Evolutionary conservation across 2,797 vertebrate species (phyloP), one percentile per base, ranked within the genome.

Genomic region (Ara ararauna): DNA sequence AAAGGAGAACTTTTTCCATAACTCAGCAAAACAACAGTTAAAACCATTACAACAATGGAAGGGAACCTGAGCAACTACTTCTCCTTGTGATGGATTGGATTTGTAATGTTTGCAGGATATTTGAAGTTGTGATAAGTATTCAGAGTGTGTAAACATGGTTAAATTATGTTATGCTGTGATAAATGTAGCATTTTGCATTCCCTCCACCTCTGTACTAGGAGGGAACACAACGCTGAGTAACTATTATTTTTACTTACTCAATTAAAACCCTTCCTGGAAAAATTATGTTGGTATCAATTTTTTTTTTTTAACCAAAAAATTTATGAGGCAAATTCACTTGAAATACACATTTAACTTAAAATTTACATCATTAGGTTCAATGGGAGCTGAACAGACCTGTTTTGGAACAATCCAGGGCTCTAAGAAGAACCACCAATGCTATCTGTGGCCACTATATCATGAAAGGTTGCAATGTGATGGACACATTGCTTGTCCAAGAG

Each of bases 211-310:
- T 89, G 60, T 83, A 77, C 65, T 89, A 13, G 65, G 89, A 89
- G 86, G 81, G 62, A 89, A 93, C n/a, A 83, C n/a, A 80, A 13
- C 47, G 21, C 75, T 68, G 51, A 83, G 30, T 53, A 83, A 53
- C 34, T 65, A 67, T 44, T 88, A 66, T 66, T 89, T 93, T 85
- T 66, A 56, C 24, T 74, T 45, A 51, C 15, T 45, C 87, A 68
- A 95, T 93, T 96, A 96, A 96, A 97, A 45, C 29, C 51, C 17
- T 93, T 87, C 79, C 78, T 91, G 84, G 13, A 92, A 89, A 94
- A 94, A 53, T 23, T 44, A 85, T 8, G 51, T 74, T 51, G 48
- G 45, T 87, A 95, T 65, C 18, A 30, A 6, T 75, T 60, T 36
- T 76, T 79, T 38, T 74, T 92, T 75, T 92, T 82, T 4, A 62